These are phyloP conservation scores for Paedocypris micromegethes DNA, from an alignment of 2,797 vertebrate species.

Conservation along the genomic window DNA sequence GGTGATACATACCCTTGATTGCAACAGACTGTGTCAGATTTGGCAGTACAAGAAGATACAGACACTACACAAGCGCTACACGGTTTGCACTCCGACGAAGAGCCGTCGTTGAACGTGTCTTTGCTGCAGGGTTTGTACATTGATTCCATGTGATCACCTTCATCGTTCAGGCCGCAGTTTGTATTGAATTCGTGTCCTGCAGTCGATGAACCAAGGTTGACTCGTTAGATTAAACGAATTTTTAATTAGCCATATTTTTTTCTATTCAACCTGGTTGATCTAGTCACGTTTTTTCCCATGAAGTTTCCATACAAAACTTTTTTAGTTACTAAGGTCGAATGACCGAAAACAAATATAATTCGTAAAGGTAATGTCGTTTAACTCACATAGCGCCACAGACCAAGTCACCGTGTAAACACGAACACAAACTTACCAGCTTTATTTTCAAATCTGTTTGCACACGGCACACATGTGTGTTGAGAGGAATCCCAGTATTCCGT, in stretches of 20 bases:
- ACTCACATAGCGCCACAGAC: no score
- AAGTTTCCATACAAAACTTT: no score
- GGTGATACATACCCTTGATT: conserved; percentile 10
- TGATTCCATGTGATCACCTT: fast-evolving
- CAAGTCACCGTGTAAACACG: no score
- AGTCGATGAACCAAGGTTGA: background rate
- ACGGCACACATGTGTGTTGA: no score
- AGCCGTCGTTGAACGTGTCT: conserved; percentile 8
- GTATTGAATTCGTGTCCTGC: conserved; percentile 39
- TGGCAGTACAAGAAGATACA: background rate
- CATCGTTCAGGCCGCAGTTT: conserved; percentile 53
- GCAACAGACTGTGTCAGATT: conserved; percentile 30
- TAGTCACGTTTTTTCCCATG: no score
- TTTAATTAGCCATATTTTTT: no score
- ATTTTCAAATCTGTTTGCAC: no score
- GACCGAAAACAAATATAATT: no score
- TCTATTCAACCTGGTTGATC: background rate
- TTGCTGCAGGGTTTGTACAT: fast-evolving
- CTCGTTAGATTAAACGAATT: background rate
- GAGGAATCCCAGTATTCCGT: no score
- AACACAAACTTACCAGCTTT: no score
- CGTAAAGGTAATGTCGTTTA: no score
- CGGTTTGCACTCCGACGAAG: background rate
- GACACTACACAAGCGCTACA: conserved; percentile 12
- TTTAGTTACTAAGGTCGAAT: no score